A percentile compares a stretch with the other conserved stretches of the same genome.
Evolutionary conservation across 2,797 vertebrate species (phyloP).

Genomic region (Sarcophilus harrisii): DNA sequence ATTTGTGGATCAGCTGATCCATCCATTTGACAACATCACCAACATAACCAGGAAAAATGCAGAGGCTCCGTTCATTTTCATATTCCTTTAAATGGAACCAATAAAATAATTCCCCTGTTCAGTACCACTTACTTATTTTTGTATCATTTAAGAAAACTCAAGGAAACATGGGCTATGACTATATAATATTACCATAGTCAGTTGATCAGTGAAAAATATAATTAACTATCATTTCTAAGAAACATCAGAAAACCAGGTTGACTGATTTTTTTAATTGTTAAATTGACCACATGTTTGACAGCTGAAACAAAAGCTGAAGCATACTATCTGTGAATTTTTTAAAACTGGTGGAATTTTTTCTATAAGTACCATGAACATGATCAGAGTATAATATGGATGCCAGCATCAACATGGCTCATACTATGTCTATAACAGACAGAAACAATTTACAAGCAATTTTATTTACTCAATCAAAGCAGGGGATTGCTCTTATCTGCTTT

Average conservation of each 20-base stretch:
- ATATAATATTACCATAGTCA: not conserved
- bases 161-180: not conserved
- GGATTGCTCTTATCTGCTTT: not conserved
- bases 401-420: not conserved
- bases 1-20: not conserved
- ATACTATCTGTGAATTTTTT: not conserved
- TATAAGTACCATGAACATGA: not conserved
- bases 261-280: not conserved
- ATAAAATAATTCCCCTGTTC: not conserved
- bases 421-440: not conserved
- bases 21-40: not conserved
- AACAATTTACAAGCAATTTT: not conserved
- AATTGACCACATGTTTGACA: not conserved
- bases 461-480: not conserved
- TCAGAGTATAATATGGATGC: not conserved
- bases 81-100: not conserved
- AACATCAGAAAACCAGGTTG: not conserved
- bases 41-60: not conserved
- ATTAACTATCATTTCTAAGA: not conserved
- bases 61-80: not conserved
- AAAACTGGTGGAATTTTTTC: not conserved
- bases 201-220: not conserved
- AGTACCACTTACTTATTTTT: not conserved
- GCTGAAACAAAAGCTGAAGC: not conserved
- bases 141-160: not conserved